phyloP scores from a whole-genome alignment of 2,888 invertebrate genomes.

The Diabrotica balteata region DNA sequence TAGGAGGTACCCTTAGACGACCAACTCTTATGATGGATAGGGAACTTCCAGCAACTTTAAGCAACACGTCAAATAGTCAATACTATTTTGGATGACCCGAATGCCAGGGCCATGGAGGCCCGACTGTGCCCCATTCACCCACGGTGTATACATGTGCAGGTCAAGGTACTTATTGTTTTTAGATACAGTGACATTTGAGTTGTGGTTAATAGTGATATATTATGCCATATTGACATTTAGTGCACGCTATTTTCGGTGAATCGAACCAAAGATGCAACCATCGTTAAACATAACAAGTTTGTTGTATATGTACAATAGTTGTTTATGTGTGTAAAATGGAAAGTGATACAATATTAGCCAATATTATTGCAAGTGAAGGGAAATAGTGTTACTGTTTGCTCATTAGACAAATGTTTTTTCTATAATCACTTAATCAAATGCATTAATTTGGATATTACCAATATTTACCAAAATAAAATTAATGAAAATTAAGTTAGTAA shows the following conservation, averaged over 20 bases:
- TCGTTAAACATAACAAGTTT: too few relatives aligned
- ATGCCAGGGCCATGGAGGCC: constrained; percentile 52
- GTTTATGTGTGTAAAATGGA: too few relatives aligned
- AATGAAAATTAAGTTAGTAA: too few relatives aligned
- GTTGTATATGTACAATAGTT: too few relatives aligned
- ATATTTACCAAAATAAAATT: too few relatives aligned
- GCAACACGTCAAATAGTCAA: constrained; percentile 70
- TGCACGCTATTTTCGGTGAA: constrained; percentile 40
- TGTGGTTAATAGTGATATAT: constrained; percentile 14
- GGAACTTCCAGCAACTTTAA: constrained; percentile 69
- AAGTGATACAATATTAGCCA: too few relatives aligned
- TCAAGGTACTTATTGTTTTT: constrained; percentile 59
- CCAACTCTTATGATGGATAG: constrained; percentile 60
- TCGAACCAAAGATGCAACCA: constrained; percentile 50
- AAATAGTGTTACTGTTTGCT: too few relatives aligned
- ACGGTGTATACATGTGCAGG: constrained; percentile 56
- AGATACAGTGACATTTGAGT: constrained; percentile 42
- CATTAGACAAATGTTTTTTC: too few relatives aligned
- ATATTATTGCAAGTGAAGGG: too few relatives aligned
- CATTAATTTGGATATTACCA: too few relatives aligned
- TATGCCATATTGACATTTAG: constrained; percentile 20
- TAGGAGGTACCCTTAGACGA: constrained; percentile 58
- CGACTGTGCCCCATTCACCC: constrained; percentile 47
- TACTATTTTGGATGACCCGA: constrained; percentile 80
- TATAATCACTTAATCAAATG: too few relatives aligned